Conservation (phyloP, 2,888 invertebrate species). For the Drosophila differens region DNA sequence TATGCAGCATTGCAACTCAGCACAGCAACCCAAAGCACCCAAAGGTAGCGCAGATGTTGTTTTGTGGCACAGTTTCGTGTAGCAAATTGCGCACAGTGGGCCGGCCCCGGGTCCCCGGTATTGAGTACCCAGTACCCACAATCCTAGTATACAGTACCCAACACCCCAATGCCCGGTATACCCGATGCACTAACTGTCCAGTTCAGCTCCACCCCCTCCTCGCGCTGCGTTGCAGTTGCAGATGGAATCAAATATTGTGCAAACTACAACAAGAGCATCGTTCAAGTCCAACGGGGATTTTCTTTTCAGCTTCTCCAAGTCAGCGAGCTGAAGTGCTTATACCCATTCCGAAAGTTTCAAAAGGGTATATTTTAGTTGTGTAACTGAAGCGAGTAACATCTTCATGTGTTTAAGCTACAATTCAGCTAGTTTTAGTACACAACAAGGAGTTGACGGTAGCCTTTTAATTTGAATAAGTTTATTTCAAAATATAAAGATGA, state of each 20-base stretch:
- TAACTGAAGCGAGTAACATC: background rate
- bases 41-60: conserved; percentile 69
- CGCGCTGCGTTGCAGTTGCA: conserved; percentile 46
- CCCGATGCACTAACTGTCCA: conserved; percentile 2
- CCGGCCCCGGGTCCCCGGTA: conserved; percentile 64
- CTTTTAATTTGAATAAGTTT: background rate
- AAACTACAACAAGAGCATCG: conserved; percentile 73
- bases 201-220: background rate
- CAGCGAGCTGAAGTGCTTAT: conserved; percentile 35
- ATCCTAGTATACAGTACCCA: background rate
- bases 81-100: conserved; percentile 78
- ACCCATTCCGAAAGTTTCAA: background rate
- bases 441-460: background rate
- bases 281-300: conserved; percentile 70
- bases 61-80: conserved; percentile 76
- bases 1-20: conserved; percentile 12
- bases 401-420: background rate
- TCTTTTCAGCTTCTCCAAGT: conserved; percentile 28
- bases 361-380: conserved; percentile 4
- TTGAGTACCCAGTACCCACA: conserved; percentile 44
- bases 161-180: conserved; percentile 7
- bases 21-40: conserved; percentile 66
- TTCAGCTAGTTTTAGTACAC: background rate
- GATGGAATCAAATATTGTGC: conserved; percentile 81
- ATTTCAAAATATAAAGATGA: background rate